phyloP scores from a whole-genome alignment of 2,113 vertebrate genomes.

The Pampusana beccarii region DNA sequence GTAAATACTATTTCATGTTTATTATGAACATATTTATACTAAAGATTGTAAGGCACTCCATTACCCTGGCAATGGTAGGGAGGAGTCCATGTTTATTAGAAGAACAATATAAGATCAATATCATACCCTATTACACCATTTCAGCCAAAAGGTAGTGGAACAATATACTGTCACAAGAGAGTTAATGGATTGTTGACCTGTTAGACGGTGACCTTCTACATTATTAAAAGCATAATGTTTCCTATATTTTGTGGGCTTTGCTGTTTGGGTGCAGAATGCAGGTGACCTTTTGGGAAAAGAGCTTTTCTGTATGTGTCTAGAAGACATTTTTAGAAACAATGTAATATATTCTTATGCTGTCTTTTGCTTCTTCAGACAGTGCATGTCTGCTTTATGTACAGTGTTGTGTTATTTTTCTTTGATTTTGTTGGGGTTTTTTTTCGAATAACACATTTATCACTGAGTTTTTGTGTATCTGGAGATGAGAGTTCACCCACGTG shows the following conservation, averaged over 20 bases:
- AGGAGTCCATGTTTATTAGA: not conserved
- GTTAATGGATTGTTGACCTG: constrained; percentile 36
- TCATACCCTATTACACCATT: not conserved
- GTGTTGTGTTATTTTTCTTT: not conserved
- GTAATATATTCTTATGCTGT: not conserved
- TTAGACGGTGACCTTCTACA: not conserved
- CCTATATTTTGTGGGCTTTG: not conserved
- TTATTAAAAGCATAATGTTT: constrained; percentile 40
- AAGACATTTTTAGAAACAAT: not conserved
- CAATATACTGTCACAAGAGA: constrained; percentile 12
- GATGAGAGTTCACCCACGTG: not conserved
- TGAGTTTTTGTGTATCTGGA: not conserved
- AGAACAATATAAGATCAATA: not conserved
- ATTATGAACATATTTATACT: not conserved
- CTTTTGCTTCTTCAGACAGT: not conserved
- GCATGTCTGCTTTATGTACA: not conserved
- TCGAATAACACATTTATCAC: not conserved
- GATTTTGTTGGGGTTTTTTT: not conserved
- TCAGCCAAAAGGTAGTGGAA: constrained; percentile 5
- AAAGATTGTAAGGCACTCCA: not conserved
- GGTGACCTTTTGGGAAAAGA: constrained; percentile 12
- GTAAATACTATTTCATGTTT: not conserved
- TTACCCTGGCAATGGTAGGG: not conserved
- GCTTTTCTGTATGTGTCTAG: not conserved
- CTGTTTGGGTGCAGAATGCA: not conserved